Base-by-base conservation (phyloP, 1,140 invertebrate species). In the Ylistrum balloti region DNA sequence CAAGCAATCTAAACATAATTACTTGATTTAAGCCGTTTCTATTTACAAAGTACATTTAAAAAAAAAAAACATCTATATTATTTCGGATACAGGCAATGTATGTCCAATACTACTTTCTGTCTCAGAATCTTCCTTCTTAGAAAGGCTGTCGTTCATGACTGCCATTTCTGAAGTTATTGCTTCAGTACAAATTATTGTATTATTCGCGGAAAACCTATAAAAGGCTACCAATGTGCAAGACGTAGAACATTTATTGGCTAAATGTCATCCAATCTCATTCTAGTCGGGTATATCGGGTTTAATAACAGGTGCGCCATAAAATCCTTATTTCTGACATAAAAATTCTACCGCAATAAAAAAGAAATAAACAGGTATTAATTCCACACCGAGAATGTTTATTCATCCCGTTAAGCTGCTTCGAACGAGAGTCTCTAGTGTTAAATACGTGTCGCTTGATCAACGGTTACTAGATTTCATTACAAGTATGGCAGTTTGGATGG, bases 301-400 rank as follows among this genome's bases (percentile, higher is more conserved):
- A 74, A 74, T 74, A 74, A 74, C 56, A 74, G 56, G 56, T 74
- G 56, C n/a, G 56, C 56, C 56, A 28, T 74, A 74, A 74, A 74
- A 74, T 74, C 22, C 56, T 74, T 74, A 74, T 74, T 74, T 74
- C 56, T 74, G 56, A 28, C 22, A 74, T 74, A 74, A 74, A 74
- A 74, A 74, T 74, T 74, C 56, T 74, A 74, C 56, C 1, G 56
- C 56, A 74, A 74, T 74, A 74, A 74, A 74, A 74, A 74, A 28
- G 56, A 74, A 74, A 74, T 74, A 74, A 74, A 74, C 56, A 74
- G 56, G 56, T 74, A 74, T 74, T 74, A 74, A 74, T 74, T 74
- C 56, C 3, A 74, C 56, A 74, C 56, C 56, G 28, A n/a, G 56
- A 74, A 74, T 74, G 56, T 74, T 74, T 74, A 74, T 74, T 74